Percentiles rank a stretch among this genome's conserved stretches.
Evolutionary conservation across 2,888 invertebrate genomes (phyloP).

Genomic region (Xestia xanthographa): DNA sequence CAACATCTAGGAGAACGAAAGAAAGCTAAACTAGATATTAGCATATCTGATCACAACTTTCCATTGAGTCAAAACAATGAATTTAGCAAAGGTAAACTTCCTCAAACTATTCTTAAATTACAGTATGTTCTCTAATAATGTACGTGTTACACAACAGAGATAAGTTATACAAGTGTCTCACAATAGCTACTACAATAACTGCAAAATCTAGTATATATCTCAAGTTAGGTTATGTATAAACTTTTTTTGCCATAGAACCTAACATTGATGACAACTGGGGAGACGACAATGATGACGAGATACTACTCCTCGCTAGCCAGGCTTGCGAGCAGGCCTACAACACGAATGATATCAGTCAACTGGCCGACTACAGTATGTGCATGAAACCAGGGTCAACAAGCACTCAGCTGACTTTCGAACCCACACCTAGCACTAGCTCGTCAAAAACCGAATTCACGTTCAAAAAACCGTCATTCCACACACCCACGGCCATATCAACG

Average conservation of each 20-base stretch:
- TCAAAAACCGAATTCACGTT: slow-evolving; percentile 79
- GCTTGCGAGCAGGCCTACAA: slow-evolving; percentile 84
- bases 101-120: neutral
- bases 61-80: slow-evolving; percentile 84
- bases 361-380: slow-evolving; percentile 84
- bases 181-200: neutral
- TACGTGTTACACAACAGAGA: neutral
- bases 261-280: slow-evolving; percentile 81
- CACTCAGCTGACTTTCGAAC: slow-evolving; percentile 78
- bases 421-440: slow-evolving; percentile 78
- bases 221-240: slow-evolving; percentile 39
- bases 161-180: neutral
- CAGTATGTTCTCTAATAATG: neutral
- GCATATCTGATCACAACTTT: slow-evolving; percentile 86
- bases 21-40: slow-evolving; percentile 84
- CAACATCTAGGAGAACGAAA: slow-evolving; percentile 83
- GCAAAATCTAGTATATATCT: neutral
- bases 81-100: slow-evolving; percentile 75
- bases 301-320: slow-evolving; percentile 86
- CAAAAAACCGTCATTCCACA: slow-evolving; percentile 78
- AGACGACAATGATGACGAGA: slow-evolving; percentile 87
- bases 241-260: slow-evolving; percentile 62
- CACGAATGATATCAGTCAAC: slow-evolving; percentile 70
- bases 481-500: slow-evolving; percentile 74
- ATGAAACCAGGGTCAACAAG: slow-evolving; percentile 84